Conservation (phyloP, 2,113 vertebrate species). For the Rhabdomys dilectus region DNA sequence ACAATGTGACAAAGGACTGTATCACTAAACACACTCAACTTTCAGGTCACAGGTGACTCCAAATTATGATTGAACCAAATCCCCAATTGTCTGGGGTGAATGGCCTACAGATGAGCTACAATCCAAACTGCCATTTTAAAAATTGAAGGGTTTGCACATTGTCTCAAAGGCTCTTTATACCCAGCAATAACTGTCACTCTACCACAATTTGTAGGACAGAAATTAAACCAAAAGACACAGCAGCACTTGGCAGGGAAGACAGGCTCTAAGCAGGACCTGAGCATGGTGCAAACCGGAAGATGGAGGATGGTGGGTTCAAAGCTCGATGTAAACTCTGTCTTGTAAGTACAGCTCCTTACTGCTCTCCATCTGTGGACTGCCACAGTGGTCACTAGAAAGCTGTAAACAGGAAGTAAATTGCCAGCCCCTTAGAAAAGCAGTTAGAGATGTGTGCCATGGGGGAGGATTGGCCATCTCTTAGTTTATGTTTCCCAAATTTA, state of each 20-base stretch:
- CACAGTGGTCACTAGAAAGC: neutral
- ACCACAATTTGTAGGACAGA: neutral
- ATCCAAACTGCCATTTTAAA: neutral
- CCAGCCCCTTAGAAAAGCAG: neutral
- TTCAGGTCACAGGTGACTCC: neutral
- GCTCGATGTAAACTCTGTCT: neutral
- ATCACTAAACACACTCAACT: neutral
- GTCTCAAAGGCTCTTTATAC: neutral
- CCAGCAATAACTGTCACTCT: neutral
- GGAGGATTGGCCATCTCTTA: neutral
- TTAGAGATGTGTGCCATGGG: neutral
- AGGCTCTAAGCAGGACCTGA: neutral
- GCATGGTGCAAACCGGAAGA: neutral
- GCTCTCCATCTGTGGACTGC: neutral
- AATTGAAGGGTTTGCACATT: neutral
- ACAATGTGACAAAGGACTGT: neutral
- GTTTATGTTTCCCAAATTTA: neutral
- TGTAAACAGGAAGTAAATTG: neutral
- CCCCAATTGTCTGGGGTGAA: neutral
- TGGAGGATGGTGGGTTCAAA: neutral
- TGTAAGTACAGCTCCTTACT: neutral
- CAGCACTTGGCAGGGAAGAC: neutral
- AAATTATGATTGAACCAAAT: neutral
- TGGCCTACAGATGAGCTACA: neutral
- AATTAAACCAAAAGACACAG: neutral